These are phyloP conservation scores for Ptychadena robeensis DNA, from an alignment of 2,797 vertebrate species.

Conservation along the genomic window DNA sequence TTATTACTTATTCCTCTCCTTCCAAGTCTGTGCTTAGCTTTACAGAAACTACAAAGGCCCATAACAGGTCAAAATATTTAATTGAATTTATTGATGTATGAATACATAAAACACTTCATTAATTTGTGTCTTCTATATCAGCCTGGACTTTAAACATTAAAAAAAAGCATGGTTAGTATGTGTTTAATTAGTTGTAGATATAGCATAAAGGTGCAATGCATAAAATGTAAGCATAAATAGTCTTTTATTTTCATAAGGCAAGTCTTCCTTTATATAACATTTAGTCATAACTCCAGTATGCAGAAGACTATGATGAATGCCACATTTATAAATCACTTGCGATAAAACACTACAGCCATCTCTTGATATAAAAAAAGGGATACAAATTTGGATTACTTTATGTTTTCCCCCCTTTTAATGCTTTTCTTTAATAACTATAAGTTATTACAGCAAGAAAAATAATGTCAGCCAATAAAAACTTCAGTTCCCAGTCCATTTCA, in stretches of 20 bases:
- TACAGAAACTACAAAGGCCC: too few relatives aligned
- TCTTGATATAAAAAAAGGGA: not conserved
- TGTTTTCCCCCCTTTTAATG: conserved; percentile 10
- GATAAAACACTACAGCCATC: not conserved
- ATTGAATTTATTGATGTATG: too few relatives aligned
- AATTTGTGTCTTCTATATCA: not conserved
- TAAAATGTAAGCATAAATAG: not conserved
- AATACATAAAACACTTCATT: too few relatives aligned
- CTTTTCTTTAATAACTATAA: conserved; percentile 33
- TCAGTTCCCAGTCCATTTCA: conserved; percentile 25
- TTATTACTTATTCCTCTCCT: too few relatives aligned
- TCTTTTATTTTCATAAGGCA: not conserved
- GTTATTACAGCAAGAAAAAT: conserved; percentile 39
- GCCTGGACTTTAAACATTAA: not conserved
- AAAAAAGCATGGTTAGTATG: not conserved
- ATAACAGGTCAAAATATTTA: too few relatives aligned
- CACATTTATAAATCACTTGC: not conserved
- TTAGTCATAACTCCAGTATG: not conserved
- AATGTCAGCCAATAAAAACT: conserved; percentile 48
- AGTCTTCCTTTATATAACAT: not conserved
- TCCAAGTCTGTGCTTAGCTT: too few relatives aligned
- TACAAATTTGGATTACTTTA: not conserved
- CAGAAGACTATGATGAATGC: not conserved
- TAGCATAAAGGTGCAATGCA: not conserved
- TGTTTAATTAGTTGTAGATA: not conserved